Percentiles rank a stretch among this genome's conserved stretches.
Evolutionary conservation across 2,888 invertebrate genomes (phyloP).

Genomic region (Drosophila quasianomalipes): DNA sequence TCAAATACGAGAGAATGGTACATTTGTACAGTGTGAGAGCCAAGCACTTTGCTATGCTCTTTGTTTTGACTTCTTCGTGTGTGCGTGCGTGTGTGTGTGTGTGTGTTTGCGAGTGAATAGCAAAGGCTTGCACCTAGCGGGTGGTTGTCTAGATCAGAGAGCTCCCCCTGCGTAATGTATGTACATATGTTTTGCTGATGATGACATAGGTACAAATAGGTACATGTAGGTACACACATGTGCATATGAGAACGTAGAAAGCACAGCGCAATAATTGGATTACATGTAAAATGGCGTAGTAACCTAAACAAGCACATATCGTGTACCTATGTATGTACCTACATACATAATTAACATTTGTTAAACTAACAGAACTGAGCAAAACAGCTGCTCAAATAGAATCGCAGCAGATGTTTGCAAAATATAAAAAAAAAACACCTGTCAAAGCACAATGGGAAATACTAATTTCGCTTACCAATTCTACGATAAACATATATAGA

Average conservation of each 20-base stretch:
- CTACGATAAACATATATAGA: neutral
- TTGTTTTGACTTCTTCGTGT: conserved; percentile 4
- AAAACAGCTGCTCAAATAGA: conserved; percentile 48
- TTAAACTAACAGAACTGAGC: conserved; percentile 13
- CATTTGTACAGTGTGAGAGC: conserved; percentile 27
- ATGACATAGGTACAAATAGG: neutral
- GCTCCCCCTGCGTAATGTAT: neutral
- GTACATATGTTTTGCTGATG: neutral
- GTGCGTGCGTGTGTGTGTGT: neutral
- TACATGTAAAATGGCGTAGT: conserved; percentile 24
- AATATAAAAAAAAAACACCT: conserved; percentile 24
- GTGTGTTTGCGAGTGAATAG: conserved; percentile 1
- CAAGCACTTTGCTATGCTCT: conserved; percentile 16
- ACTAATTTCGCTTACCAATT: neutral
- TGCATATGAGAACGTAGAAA: conserved; percentile 17
- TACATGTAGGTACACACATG: neutral
- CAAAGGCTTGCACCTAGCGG: conserved; percentile 29
- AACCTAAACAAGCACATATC: conserved; percentile 10
- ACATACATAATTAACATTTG: conserved; percentile 18
- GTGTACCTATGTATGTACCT: conserved; percentile 1
- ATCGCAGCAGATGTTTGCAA: conserved; percentile 7
- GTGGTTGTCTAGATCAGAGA: conserved; percentile 47
- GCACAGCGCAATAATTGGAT: conserved; percentile 49
- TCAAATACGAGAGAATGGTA: conserved; percentile 1
- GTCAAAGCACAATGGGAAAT: conserved; percentile 9